A percentile compares a stretch with the other conserved stretches of the same genome.
Evolutionary conservation across 2,888 invertebrate genomes (phyloP).

Genomic region (Himalopsyche kuldschensis): DNA sequence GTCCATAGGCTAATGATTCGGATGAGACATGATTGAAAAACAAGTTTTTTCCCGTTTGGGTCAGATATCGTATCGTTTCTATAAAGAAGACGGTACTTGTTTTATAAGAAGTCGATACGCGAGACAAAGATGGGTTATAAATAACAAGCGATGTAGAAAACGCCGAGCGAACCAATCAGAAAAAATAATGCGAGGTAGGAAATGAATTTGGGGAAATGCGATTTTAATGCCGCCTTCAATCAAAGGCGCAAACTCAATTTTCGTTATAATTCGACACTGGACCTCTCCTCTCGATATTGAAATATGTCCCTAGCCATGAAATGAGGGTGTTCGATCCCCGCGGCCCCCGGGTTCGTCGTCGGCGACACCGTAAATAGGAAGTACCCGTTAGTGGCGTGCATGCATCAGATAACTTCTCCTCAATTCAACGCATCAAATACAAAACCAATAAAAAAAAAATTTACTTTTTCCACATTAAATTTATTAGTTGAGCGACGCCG

Average conservation of each 20-base stretch:
- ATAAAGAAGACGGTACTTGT: too few relatives aligned
- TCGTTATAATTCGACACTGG: neutral
- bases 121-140: neutral
- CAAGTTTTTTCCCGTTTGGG: too few relatives aligned
- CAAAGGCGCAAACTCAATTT: neutral
- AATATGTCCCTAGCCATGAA: neutral
- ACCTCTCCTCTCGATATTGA: neutral
- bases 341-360: neutral
- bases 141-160: neutral
- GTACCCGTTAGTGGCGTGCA: neutral
- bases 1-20: too few relatives aligned
- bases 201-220: neutral
- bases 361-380: neutral
- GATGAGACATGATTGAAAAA: too few relatives aligned
- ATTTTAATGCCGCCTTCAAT: neutral
- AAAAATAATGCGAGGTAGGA: neutral
- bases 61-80: too few relatives aligned
- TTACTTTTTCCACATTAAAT: too few relatives aligned
- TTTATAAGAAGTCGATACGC: neutral
- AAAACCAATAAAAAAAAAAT: too few relatives aligned
- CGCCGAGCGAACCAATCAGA: neutral
- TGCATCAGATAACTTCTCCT: too few relatives aligned
- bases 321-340: neutral
- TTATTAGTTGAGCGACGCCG: too few relatives aligned
- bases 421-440: too few relatives aligned